Evolutionary conservation across 23 tunicate species (phyloP), one percentile per base, ranked within the genome.

Genomic region (Ciona savignyi): DNA sequence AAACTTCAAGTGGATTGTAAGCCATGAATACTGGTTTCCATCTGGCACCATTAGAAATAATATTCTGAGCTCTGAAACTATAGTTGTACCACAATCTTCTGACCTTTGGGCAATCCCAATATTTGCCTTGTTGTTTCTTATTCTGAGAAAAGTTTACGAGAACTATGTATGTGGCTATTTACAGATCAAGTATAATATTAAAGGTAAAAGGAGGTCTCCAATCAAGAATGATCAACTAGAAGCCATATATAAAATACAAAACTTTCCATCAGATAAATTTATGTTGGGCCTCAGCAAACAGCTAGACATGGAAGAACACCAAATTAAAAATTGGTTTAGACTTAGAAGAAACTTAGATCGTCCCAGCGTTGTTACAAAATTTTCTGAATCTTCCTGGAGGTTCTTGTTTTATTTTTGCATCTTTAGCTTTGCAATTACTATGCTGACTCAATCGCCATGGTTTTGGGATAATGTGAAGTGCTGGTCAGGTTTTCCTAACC

Each of bases 331-430:
- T 20, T 95, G 99, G 99, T 95, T 88, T 60, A 66, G 86, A 76
- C 66, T 83, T 27, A 73, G 78, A 34, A 32, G 92, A 34, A 83
- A 84, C 42, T 42, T 75, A 60, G 76, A 71, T 23, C 56, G 96
- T 35, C 96, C 90, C 32, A 73, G 60, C 67, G 34, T 95, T 34
- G 32, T n/a, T 15, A 66, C 56, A 35, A 95, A 95, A 70, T 95
- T 95, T 77, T 60, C 67, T 32, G 99, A 95, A 73, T 80, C 99
- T 0, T 73, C 75, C 25, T 95, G 99, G 99, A 77, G 99, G 51
- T 71, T 68, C 62, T 25, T 82, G 27, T 95, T 89, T 66, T 95
- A 95, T 62, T 29, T 71, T 32, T 75, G 79, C 76, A 84, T 51
- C 19, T 95, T 89, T 49, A 62, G 67, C 15, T 95, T 70, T 67